Base-by-base conservation (phyloP, 2,888 invertebrate genomes). In the Mimachlamys varia region DNA sequence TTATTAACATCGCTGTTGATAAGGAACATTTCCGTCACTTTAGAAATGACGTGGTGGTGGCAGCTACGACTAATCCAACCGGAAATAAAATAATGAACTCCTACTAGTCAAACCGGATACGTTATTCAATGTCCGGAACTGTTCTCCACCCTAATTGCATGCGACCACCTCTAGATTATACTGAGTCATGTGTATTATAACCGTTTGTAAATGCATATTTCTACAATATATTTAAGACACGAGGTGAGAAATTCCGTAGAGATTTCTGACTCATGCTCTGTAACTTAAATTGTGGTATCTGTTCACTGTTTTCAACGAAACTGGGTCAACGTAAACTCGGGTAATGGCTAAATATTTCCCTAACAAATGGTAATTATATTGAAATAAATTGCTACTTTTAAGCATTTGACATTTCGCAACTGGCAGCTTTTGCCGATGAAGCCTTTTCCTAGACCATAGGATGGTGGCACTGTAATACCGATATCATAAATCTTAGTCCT, bases 111-210 rank as follows among this genome's bases (percentile, higher is more conserved):
- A 76, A 76, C 76, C 76, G 76, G 76, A 76, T 13, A 33, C 33
- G 76, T 76, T 76, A 33, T 76, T 76, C 76, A 76, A 76, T 76
- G 76, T 76, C 76, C 76, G 76, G 76, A 76, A 76, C 76, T 76
- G 76, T 76, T 76, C 76, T 76, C 76, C 76, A 4, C 76, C 76
- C 76, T 76, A 58, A 7, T 19, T 22, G 15, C 1, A 22, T 19
- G 12, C 27, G 13, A 76, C 33, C 27, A 76, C 76, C 33, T 27
- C 76, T 27, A 33, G 33, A 27, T 33, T 33, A 33, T 76, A 76
- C 76, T 76, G 76, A 33, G 27, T 33, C 76, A 33, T 76, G 15
- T 76, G 27, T 76, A 15, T 33, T 27, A 76, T 76, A 76, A 76
- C 76, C 22, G 33, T 10, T 76, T 27, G 33, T 76, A 27, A 15